phyloP scores from a whole-genome alignment of 2,113 vertebrate genomes.

The Capreolus pygargus region DNA sequence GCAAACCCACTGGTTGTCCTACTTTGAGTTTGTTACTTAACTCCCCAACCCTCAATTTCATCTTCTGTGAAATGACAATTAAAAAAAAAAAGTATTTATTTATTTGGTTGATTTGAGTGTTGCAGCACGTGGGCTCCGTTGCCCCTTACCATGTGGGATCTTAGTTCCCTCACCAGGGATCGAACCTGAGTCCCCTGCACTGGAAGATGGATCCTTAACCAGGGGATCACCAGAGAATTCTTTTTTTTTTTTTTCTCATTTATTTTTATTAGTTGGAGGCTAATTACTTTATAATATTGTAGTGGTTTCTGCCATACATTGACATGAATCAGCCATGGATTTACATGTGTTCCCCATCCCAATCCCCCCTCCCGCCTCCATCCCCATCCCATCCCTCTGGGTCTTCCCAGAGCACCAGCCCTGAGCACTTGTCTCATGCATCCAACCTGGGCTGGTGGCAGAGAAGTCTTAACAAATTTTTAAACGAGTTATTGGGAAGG shows the following conservation, averaged over 20 bases:
- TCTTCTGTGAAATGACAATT: neutral
- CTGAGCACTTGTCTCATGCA: no score
- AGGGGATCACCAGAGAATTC: neutral
- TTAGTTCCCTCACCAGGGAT: neutral
- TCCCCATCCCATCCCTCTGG: no score
- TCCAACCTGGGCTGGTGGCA: no score
- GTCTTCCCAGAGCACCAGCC: no score
- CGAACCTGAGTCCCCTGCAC: rapidly evolving
- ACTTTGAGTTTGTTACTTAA: neutral
- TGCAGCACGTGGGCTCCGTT: neutral
- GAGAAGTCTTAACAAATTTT: neutral
- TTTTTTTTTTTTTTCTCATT: no score
- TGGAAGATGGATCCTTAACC: neutral
- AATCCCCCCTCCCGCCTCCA: no score
- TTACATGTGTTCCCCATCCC: no score
- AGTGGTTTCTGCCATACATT: no score
- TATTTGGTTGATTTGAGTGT: neutral
- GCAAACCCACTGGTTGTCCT: neutral
- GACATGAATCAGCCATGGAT: no score
- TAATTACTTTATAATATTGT: no score
- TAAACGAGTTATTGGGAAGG: neutral
- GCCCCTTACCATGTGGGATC: neutral
- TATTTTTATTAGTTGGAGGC: no score
- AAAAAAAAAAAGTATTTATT: neutral
- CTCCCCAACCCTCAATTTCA: neutral